These are phyloP conservation scores for Staurois parvus DNA, from an alignment of 2,797 vertebrate species.

Conservation along the genomic window DNA sequence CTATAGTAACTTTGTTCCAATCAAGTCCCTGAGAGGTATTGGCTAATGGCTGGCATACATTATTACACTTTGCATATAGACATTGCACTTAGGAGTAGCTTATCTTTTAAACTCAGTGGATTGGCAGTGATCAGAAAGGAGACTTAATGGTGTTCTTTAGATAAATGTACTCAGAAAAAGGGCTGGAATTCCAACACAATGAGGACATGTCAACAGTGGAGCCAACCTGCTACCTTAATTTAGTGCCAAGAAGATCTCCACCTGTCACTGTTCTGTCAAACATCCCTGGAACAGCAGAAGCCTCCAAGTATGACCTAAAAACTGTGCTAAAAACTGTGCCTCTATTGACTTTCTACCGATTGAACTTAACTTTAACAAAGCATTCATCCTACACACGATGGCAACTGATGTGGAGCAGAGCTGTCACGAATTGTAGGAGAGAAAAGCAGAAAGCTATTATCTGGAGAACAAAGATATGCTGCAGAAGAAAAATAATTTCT, in stretches of 20 bases:
- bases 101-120: background rate
- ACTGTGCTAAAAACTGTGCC: slow-evolving; percentile 34
- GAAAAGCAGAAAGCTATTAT: slow-evolving; percentile 57
- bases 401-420: slow-evolving; percentile 51
- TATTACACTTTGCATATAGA: too few species aligned
- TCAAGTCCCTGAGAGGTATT: too few species aligned
- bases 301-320: slow-evolving; percentile 28
- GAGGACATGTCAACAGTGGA: background rate
- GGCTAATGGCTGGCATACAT: too few species aligned
- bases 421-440: slow-evolving; percentile 47
- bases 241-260: background rate
- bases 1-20: too few species aligned
- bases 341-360: slow-evolving; percentile 31
- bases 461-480: slow-evolving; percentile 48
- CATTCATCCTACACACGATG: slow-evolving; percentile 40
- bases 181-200: background rate
- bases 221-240: background rate
- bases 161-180: background rate
- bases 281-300: background rate
- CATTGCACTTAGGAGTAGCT: too few species aligned
- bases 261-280: slow-evolving; percentile 3
- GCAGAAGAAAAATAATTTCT: slow-evolving; percentile 37
- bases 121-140: background rate
- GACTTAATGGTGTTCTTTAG: background rate
- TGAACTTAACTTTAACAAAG: slow-evolving; percentile 49